Base-by-base conservation (phyloP, 2,113 vertebrate genomes). In the Caloenas nicobarica region DNA sequence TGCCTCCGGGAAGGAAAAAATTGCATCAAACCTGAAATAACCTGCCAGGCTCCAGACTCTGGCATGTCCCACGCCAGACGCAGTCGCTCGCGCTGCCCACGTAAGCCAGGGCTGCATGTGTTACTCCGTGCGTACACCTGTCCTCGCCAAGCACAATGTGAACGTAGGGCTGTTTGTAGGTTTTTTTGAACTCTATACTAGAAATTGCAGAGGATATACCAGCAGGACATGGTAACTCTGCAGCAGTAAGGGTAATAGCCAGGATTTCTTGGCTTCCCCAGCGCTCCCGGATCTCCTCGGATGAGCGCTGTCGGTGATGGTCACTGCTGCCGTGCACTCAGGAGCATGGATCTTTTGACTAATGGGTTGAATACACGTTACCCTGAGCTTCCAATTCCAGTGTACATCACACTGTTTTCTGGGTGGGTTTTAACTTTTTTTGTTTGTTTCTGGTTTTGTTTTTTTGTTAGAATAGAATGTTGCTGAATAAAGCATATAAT, bases 1-100 rank as follows among this genome's bases (percentile, higher is more conserved):
- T 1, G 2, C 77, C 91, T 66, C 29, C 5, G 61, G 60, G 64
- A 68, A 73, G 50, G 82, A 57, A 76, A 86, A 91, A 86, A 91
- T 12, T 4, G 0, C 83, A 81, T 38, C 73, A 73, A 95, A 81
- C 88, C 91, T 91, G 92, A 86, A 89, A 96, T 60, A 91, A 86
- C 80, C 91, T 84, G 86, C 25, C 89, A 95, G 42, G 88, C 91
- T 93, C 31, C 92, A 93, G 88, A 40, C 92, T 88, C 9, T 0
- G 0, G 50, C 2, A 28, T 93, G 96, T 86, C 85, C 90, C 90
- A 72, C 25, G 6, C 78, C 92, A 65, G 71, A 71, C 82, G 6
- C 90, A 42, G 50, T 17, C 71, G 13, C 88, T 91, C 1, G 6
- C 29, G 0, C 79, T 94, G 68, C 92, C 90, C 94, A 93, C 22